Conservation (phyloP, 2,888 invertebrate species). For the Lacanobia oleracea region DNA sequence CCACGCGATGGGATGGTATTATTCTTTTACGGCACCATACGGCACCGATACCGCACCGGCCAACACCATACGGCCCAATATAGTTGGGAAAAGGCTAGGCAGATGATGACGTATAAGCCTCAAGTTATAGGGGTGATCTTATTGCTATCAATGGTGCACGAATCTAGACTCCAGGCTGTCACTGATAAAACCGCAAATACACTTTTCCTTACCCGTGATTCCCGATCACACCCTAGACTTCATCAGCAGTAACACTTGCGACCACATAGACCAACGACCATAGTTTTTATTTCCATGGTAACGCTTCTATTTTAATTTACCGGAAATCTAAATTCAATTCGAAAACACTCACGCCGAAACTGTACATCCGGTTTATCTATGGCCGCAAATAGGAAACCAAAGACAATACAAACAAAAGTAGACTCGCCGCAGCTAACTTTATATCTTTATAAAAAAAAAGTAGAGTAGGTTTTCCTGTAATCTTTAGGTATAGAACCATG, state of each 20-base stretch:
- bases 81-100: too few relatives aligned
- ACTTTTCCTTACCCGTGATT: not conserved
- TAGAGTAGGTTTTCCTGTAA: too few relatives aligned
- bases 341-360: slow-evolving; percentile 20
- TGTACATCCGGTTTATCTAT: slow-evolving; percentile 44
- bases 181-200: too few relatives aligned
- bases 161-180: too few relatives aligned
- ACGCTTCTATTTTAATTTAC: slow-evolving; percentile 8
- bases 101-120: too few relatives aligned
- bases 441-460: not conserved
- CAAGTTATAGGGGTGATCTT: too few relatives aligned
- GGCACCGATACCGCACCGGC: too few relatives aligned
- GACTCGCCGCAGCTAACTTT: not conserved
- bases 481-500: too few relatives aligned
- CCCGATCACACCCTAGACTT: not conserved
- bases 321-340: slow-evolving; percentile 37
- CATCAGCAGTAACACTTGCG: not conserved
- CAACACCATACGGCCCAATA: too few relatives aligned
- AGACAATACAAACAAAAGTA: slow-evolving; percentile 13
- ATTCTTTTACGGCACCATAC: too few relatives aligned
- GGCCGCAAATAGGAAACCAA: slow-evolving; percentile 5
- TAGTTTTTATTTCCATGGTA: slow-evolving; percentile 1
- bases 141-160: too few relatives aligned
- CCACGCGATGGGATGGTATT: too few relatives aligned
- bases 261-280: not conserved